A percentile compares a stretch with the other conserved stretches of the same genome.
These are phyloP conservation scores for Drosophila nigromelanica DNA, from an alignment of 1,140 invertebrate genomes.

Conservation along the genomic window DNA sequence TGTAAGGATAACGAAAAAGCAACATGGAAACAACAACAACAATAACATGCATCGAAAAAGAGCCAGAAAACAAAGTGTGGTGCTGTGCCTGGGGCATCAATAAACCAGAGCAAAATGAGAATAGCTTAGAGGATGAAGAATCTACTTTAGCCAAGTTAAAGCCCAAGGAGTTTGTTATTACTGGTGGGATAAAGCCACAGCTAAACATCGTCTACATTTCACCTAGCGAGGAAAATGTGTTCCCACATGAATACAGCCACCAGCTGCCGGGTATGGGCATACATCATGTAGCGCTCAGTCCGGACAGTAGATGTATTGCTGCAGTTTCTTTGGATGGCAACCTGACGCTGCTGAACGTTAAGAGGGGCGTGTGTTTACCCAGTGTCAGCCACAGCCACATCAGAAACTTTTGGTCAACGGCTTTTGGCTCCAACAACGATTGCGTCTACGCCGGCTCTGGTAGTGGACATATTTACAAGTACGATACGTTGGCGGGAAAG, in stretches of 20 bases:
- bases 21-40: conserved; percentile 9
- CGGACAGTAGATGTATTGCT: conserved; percentile 21
- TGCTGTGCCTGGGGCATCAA: conserved; percentile 35
- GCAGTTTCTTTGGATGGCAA: conserved; percentile 30
- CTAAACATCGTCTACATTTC: conserved; percentile 16
- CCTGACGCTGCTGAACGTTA: conserved; percentile 16
- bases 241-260: conserved; percentile 6
- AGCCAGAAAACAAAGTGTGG: conserved; percentile 5
- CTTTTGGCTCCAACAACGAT: conserved; percentile 6
- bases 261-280: conserved; percentile 24
- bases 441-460: conserved; percentile 30
- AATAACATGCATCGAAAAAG: neutral
- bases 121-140: neutral
- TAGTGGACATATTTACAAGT: conserved; percentile 25
- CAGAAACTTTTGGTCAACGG: conserved; percentile 31
- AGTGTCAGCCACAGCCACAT: conserved; percentile 12
- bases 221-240: neutral
- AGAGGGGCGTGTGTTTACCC: conserved; percentile 17
- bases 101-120: neutral
- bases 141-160: neutral
- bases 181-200: conserved; percentile 8
- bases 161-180: conserved; percentile 28
- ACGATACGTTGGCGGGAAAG: conserved; percentile 11
- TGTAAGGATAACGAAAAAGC: neutral
- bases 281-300: conserved; percentile 26